Percentiles rank a stretch among this genome's conserved stretches.
phyloP scores from a whole-genome alignment of 2,888 invertebrate genomes.

The Ischnura elegans region DNA sequence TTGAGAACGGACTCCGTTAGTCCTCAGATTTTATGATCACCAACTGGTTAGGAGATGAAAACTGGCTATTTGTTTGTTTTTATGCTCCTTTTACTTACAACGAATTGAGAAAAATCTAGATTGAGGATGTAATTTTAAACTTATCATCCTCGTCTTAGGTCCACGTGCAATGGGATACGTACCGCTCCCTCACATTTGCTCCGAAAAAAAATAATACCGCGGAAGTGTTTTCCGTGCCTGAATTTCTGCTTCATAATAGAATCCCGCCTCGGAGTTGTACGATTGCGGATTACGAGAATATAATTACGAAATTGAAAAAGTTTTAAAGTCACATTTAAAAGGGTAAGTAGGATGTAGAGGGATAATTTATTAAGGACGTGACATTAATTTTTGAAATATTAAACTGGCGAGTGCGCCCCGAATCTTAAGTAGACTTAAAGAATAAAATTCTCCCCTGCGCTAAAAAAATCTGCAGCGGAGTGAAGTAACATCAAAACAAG shows the following conservation, averaged over 20 bases:
- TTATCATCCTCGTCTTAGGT: neutral
- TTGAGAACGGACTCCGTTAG: too few relatives aligned
- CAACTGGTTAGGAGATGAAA: too few relatives aligned
- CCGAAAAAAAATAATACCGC: neutral
- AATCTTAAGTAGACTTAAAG: neutral
- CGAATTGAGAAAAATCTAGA: too few relatives aligned
- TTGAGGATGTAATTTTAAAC: neutral
- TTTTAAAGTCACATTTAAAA: constrained; percentile 31
- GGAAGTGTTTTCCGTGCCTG: neutral
- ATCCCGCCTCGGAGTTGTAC: neutral
- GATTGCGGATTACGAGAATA: constrained; percentile 35
- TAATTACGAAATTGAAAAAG: neutral
- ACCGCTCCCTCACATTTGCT: neutral
- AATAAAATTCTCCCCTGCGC: neutral
- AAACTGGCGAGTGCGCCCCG: neutral
- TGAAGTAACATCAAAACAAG: neutral
- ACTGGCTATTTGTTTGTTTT: too few relatives aligned
- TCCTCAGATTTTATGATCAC: too few relatives aligned
- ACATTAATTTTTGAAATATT: constrained; percentile 9
- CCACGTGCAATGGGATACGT: neutral
- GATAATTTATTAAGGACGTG: neutral
- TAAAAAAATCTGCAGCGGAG: neutral
- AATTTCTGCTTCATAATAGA: neutral
- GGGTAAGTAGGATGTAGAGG: neutral
- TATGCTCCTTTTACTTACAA: too few relatives aligned